phyloP scores from a whole-genome alignment of 1,140 invertebrate genomes.

The Eriosoma lanigerum region DNA sequence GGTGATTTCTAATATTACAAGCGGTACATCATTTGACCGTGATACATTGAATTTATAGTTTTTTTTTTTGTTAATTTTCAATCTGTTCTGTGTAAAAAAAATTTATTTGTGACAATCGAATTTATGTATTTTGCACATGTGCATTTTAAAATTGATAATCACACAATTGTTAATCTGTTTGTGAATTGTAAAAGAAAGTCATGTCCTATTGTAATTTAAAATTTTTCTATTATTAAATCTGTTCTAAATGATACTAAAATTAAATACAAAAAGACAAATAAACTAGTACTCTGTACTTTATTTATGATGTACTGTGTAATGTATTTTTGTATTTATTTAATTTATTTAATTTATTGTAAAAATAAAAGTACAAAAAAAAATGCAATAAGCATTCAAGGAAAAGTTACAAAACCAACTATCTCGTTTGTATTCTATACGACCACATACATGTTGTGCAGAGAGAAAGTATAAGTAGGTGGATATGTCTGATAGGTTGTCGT shows the following conservation, averaged over 20 bases:
- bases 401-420: conserved; percentile 25
- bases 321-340: not conserved
- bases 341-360: not conserved
- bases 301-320: not conserved
- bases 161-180: not conserved
- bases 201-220: conserved; percentile 4
- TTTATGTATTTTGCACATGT: not conserved
- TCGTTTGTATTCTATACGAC: not conserved
- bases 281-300: conserved; percentile 10
- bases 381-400: not conserved
- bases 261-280: not conserved
- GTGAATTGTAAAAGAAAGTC: conserved; percentile 11
- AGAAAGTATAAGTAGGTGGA: conserved; percentile 2
- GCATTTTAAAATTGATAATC: not conserved
- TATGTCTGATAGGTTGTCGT: not conserved
- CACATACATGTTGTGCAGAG: not conserved
- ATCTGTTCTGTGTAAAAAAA: not conserved
- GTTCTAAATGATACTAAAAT: not conserved
- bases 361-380: not conserved
- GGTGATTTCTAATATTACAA: not conserved
- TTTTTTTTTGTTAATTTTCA: conserved; percentile 2
- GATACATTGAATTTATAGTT: not conserved
- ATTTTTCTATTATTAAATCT: conserved; percentile 31
- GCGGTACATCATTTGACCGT: not conserved
- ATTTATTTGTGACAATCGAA: conserved; percentile 16